Evolutionary conservation across 2,888 invertebrate species (phyloP).

Genomic region (Rhingia campestris): DNA sequence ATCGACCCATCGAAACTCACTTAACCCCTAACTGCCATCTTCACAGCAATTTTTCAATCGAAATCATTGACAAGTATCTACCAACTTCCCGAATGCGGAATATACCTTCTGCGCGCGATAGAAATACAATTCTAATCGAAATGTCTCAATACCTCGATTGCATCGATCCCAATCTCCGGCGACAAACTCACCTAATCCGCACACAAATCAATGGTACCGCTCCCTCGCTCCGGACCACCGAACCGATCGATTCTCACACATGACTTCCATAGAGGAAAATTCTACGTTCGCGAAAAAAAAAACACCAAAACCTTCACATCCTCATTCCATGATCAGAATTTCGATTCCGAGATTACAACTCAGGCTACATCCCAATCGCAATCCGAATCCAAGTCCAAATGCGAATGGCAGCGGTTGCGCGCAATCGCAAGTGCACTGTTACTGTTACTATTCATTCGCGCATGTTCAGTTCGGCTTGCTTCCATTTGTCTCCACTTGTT

Average conservation of each 20-base stretch:
- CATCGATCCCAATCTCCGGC: slow-evolving; percentile 38
- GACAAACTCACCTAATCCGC: slow-evolving; percentile 37
- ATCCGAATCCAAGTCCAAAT: slow-evolving; percentile 3
- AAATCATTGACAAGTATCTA: too few species aligned
- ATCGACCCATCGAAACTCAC: too few species aligned
- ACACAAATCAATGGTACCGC: slow-evolving; percentile 42
- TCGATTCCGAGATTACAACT: slow-evolving; percentile 46
- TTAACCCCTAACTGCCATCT: too few species aligned
- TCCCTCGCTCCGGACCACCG: slow-evolving; percentile 8
- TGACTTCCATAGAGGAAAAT: slow-evolving; percentile 18
- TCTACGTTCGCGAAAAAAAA: background rate
- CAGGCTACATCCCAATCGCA: slow-evolving; percentile 34
- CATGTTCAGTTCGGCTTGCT: slow-evolving; percentile 48
- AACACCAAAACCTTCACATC: slow-evolving; percentile 47
- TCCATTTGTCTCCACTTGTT: slow-evolving; percentile 48
- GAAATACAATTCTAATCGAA: slow-evolving; percentile 33
- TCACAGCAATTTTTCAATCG: too few species aligned
- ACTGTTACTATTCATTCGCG: slow-evolving; percentile 10
- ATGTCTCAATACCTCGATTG: slow-evolving; percentile 46
- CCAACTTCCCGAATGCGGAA: too few species aligned
- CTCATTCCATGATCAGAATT: slow-evolving; percentile 62
- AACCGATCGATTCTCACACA: too few species aligned
- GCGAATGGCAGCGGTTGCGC: too few species aligned
- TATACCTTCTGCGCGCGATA: background rate
- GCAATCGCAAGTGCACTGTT: background rate